Conservation (phyloP, 2,888 invertebrate genomes). For the Sicus ferrugineus region DNA sequence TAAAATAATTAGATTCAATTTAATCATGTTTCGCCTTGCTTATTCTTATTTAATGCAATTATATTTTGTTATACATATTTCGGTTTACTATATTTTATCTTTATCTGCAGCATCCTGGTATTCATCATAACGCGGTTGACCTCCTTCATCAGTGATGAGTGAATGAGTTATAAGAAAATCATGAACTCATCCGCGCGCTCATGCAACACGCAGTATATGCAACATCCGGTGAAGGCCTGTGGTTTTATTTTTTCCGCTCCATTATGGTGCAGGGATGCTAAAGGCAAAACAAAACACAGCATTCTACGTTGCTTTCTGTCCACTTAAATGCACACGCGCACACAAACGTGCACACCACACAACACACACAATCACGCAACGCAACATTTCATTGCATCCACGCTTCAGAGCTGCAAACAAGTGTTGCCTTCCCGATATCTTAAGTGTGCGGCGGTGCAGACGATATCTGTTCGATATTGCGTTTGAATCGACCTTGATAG, state of each 20-base stretch:
- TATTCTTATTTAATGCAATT: too few species aligned
- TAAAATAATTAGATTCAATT: too few species aligned
- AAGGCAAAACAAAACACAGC: background rate
- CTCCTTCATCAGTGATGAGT: background rate
- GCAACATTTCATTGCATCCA: background rate
- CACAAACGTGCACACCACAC: too few species aligned
- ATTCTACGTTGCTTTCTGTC: background rate
- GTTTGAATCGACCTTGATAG: too few species aligned
- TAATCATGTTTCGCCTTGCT: too few species aligned
- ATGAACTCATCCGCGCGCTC: background rate
- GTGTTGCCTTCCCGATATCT: too few species aligned
- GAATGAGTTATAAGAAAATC: background rate
- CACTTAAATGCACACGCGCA: background rate
- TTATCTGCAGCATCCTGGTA: background rate
- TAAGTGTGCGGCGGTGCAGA: too few species aligned
- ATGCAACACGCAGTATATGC: background rate
- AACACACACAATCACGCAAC: too few species aligned
- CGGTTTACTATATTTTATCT: too few species aligned
- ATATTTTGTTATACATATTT: too few species aligned
- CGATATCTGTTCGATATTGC: too few species aligned
- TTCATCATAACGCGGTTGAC: background rate
- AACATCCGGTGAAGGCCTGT: background rate
- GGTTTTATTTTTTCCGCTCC: background rate
- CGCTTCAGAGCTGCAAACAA: too few species aligned
- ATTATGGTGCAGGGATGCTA: background rate